These are phyloP conservation scores for Phylloscopus collybita DNA, from an alignment of 2,797 vertebrate genomes.

Conservation along the genomic window DNA sequence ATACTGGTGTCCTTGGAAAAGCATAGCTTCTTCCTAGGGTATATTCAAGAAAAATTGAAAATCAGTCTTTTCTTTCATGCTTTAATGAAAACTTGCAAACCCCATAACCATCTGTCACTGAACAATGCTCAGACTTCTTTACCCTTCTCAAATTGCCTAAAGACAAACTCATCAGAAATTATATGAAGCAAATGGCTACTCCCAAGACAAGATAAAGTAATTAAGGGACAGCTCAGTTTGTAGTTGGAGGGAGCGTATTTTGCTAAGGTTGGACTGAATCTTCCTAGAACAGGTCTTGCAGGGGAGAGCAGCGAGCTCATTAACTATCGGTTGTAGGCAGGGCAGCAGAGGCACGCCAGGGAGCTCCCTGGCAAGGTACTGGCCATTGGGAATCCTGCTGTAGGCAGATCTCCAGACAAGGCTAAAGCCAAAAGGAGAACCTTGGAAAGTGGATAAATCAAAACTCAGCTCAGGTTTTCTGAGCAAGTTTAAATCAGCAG, in stretches of 20 bases:
- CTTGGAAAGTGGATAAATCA: background rate
- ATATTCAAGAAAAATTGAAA: background rate
- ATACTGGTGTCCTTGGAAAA: background rate
- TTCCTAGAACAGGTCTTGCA: background rate
- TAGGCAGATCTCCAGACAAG: background rate
- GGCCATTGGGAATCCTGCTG: background rate
- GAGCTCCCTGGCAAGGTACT: background rate
- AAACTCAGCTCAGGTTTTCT: background rate
- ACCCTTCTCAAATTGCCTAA: background rate
- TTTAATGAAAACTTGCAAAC: background rate
- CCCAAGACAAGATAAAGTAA: background rate
- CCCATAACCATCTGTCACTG: background rate
- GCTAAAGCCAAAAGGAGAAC: background rate
- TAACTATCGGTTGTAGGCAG: rapidly evolving
- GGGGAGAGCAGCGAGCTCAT: background rate
- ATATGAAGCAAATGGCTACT: background rate
- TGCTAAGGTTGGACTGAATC: background rate
- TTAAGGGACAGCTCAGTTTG: background rate
- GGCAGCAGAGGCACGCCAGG: background rate
- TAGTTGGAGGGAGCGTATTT: background rate
- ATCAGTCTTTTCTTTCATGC: background rate
- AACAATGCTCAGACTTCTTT: background rate
- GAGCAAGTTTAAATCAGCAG: background rate
- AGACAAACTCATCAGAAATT: background rate
- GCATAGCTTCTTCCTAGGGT: background rate